Conservation (phyloP, 1,140 invertebrate genomes). For the Leptoteleia sp. region DNA sequence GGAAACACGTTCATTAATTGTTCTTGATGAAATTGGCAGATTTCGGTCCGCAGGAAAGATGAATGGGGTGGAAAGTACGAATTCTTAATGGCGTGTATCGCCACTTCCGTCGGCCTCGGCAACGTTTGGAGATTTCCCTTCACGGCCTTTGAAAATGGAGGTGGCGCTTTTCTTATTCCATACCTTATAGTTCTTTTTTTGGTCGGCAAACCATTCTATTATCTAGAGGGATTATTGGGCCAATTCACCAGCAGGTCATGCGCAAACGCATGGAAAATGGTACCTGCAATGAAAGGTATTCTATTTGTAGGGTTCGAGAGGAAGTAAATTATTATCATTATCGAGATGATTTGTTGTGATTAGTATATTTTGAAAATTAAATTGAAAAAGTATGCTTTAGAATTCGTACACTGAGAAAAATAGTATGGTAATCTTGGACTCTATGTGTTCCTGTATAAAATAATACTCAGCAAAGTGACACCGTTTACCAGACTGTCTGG, state of each 20-base stretch:
- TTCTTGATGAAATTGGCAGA: too few relatives aligned
- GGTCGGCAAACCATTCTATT: conserved; percentile 94
- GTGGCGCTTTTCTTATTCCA: conserved; percentile 91
- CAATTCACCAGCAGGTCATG: conserved; percentile 89
- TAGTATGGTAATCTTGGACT: too few relatives aligned
- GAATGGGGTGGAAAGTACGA: conserved; percentile 92
- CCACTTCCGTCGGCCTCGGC: conserved; percentile 92
- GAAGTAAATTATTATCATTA: too few relatives aligned
- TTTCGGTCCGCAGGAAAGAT: conserved; percentile 73
- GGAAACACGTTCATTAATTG: too few relatives aligned
- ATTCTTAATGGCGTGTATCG: conserved; percentile 93
- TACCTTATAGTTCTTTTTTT: conserved; percentile 91
- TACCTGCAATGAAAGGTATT: conserved; percentile 84
- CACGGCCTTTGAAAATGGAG: conserved; percentile 91
- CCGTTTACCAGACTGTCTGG: too few relatives aligned
- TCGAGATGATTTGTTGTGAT: too few relatives aligned
- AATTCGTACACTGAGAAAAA: too few relatives aligned
- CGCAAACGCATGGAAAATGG: conserved; percentile 82
- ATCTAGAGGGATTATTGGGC: conserved; percentile 90
- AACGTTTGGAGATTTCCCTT: conserved; percentile 95
- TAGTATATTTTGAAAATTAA: too few relatives aligned
- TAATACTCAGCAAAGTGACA: too few relatives aligned
- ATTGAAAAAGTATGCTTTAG: too few relatives aligned
- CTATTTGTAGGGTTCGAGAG: too few relatives aligned
- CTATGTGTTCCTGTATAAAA: too few relatives aligned